Conservation (phyloP, 2,797 vertebrate species). For the Enoplosus armatus region DNA sequence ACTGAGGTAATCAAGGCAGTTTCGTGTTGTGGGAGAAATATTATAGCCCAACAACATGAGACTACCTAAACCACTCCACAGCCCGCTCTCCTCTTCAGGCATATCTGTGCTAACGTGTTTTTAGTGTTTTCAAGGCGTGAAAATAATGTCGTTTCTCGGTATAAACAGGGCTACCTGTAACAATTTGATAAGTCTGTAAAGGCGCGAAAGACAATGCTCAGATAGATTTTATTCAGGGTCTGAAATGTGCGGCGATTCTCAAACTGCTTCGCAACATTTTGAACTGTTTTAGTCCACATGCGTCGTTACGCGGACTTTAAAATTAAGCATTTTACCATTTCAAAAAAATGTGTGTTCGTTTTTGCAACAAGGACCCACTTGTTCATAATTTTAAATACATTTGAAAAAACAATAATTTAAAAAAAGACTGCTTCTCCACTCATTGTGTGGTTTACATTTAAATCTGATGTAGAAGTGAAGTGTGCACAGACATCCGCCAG, state of each 20-base stretch:
- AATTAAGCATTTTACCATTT: neutral
- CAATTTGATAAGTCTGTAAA: slow-evolving; percentile 19
- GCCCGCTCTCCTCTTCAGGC: slow-evolving; percentile 76
- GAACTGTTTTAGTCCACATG: neutral
- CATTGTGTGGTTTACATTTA: slow-evolving; percentile 11
- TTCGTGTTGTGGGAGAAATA: slow-evolving; percentile 94
- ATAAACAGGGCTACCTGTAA: neutral
- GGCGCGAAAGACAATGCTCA: neutral
- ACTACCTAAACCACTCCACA: slow-evolving; percentile 98
- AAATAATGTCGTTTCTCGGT: neutral
- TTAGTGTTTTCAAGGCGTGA: neutral
- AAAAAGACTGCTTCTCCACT: neutral
- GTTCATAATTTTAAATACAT: neutral
- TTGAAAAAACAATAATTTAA: neutral
- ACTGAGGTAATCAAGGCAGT: slow-evolving; percentile 97
- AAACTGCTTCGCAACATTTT: neutral
- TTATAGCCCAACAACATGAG: slow-evolving; percentile 97
- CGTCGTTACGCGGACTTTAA: neutral
- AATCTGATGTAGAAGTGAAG: slow-evolving; percentile 24
- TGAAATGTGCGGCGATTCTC: neutral
- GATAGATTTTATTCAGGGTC: neutral
- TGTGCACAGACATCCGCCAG: slow-evolving; percentile 18
- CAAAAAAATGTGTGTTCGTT: neutral
- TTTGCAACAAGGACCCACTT: neutral
- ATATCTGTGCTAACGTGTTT: slow-evolving; percentile 3